Evolutionary conservation across 2,113 vertebrate genomes (phyloP), one percentile per base, ranked within the genome.

Genomic region (Actenoides hombroni): DNA sequence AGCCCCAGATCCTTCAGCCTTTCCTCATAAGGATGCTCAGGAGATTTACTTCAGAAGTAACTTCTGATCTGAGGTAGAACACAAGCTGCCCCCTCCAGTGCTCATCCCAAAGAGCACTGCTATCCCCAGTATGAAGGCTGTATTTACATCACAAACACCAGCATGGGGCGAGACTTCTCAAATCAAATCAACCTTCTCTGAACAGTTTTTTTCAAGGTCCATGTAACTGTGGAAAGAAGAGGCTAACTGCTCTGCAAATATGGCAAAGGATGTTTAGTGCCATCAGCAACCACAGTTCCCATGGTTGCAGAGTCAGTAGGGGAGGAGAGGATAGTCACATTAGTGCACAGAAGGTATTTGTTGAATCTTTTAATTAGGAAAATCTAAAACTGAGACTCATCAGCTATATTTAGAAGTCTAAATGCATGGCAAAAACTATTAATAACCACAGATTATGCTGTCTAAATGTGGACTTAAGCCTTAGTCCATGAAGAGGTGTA

Each of bases 361-460:
- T 76, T 9, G 10, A 94, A 64, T 8, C 5, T 68, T 90, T 73
- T 67, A 53, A 5, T 44, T 75, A 68, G 24, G 29, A 39, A 11
- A 63, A 23, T 76, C 84, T 82, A 88, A 81, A 88, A 10, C 60
- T 24, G 61, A 94, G 65, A 42, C 59, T 82, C 40, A 65, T 3
- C 25, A 85, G 48, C 39, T 91, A 61, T 73, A 67, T 77, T 94
- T 94, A 95, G 54, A 89, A 67, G 74, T 76, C 81, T 83, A 89
- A 94, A 79, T 71, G 37, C 84, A 70, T n/a, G 26, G 39, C 70
- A 48, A 80, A 85, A 87, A 40, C 63, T 76, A 73, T 77, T 88
- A 92, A 84, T 74, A 82, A 73, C 40, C 42, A 46, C 77, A 83
- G 91, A 89, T 92, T 92, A 91, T 48, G 46, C 9, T 60, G 13